Evolutionary conservation across 2,113 vertebrate species (phyloP).

Genomic region (Sapayoa aenigma): DNA sequence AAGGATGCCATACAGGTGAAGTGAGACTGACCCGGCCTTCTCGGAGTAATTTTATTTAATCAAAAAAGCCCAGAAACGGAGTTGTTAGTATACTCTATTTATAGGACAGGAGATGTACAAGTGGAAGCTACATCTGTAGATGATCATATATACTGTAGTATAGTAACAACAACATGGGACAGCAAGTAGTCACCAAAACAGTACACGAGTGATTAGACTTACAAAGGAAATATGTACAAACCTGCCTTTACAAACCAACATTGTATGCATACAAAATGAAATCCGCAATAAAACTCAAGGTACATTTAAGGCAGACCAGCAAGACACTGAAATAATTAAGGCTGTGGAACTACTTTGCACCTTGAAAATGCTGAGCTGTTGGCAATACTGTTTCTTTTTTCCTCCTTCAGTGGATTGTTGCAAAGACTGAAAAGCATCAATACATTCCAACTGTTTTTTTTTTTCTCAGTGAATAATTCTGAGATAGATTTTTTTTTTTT

Average conservation of each 20-base stretch:
- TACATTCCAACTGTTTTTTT: constrained; percentile 49
- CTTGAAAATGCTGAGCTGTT: constrained; percentile 76
- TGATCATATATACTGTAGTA: constrained; percentile 59
- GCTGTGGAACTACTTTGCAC: constrained; percentile 80
- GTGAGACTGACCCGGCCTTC: not conserved
- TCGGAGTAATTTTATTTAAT: constrained; percentile 58
- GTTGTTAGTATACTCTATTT: constrained; percentile 68
- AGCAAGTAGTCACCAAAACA: constrained; percentile 73
- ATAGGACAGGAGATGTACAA: constrained; percentile 73
- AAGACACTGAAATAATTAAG: constrained; percentile 81
- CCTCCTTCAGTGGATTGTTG: constrained; percentile 9
- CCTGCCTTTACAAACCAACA: constrained; percentile 77
- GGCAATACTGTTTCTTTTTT: constrained; percentile 64
- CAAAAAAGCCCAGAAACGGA: constrained; percentile 43
- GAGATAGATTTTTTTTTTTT: not conserved
- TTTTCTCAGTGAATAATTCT: not conserved
- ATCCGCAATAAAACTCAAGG: constrained; percentile 67
- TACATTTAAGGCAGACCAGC: constrained; percentile 83
- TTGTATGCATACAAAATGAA: constrained; percentile 76
- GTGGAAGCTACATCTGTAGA: constrained; percentile 68
- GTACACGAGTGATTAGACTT: constrained; percentile 71
- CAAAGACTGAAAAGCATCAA: constrained; percentile 60
- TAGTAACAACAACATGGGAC: constrained; percentile 68
- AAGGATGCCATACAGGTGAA: not conserved
- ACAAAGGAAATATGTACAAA: constrained; percentile 81